Evolutionary conservation across 2,797 vertebrate species (phyloP), one percentile per base, ranked within the genome.

Genomic region (Remorina albescens): DNA sequence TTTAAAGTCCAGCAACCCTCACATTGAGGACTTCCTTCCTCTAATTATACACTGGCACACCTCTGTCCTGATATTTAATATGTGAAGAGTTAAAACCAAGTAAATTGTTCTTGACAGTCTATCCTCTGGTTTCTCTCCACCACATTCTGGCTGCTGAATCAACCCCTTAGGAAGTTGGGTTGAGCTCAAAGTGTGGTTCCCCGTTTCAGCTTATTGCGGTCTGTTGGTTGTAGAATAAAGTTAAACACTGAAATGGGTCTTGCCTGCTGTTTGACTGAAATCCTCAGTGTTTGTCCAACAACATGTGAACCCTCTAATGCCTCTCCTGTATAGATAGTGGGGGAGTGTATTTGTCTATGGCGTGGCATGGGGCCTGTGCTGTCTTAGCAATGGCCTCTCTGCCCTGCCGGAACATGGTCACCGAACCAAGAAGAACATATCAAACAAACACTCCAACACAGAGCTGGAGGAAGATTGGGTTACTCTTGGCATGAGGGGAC

Each of bases 301-400:
- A 77, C 82, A 83, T 82, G 60, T 28, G 71, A 76, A 55, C 55
- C 80, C 67, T 75, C 49, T 69, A 78, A 72, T 83, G 84, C 85
- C 77, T 85, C 71, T 80, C 78, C 56, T 85, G 76, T 90, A 85
- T 80, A 83, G 84, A 86, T 81, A 57, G 76, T 46, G 32, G 58
- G 84, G 88, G 83, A 79, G 88, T 84, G 78, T 93, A 89, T 94
- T 93, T 90, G 90, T 78, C 85, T 80, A 86, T 88, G 89, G 91
- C 80, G 90, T 79, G 85, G 85, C 74, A 26, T 37, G 84, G 74
- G 84, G 86, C 74, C 83, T 84, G 65, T 76, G 76, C 84, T 80
- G 71, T 83, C 78, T 77, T 75, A 68, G 81, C 67, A 4, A 60
- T 81, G 80, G 84, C 86, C 83, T 88, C 81, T 71, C 44, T 72